These are phyloP conservation scores for Zalophus californianus DNA, from an alignment of 2,797 vertebrate species.

Conservation along the genomic window DNA sequence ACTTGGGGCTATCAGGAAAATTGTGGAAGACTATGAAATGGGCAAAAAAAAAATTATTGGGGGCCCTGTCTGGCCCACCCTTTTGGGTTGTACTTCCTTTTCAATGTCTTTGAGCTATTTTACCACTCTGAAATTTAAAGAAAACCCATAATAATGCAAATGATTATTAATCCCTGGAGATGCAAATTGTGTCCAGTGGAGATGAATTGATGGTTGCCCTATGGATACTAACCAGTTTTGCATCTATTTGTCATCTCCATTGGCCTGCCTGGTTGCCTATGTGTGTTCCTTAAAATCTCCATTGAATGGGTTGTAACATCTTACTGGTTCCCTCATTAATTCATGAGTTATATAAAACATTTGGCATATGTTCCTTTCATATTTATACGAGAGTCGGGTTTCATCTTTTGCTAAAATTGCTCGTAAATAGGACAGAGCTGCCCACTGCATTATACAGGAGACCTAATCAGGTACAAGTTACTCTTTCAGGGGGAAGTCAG, in stretches of 20 bases:
- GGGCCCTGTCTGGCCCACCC: not conserved
- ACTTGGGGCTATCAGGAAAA: constrained; percentile 24
- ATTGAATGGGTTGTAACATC: not conserved
- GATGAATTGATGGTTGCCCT: not conserved
- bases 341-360: constrained; percentile 26
- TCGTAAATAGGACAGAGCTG: constrained; percentile 13
- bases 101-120: constrained; percentile 26
- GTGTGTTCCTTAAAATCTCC: not conserved
- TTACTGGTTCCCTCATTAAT: constrained; percentile 16
- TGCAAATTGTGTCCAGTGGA: not conserved
- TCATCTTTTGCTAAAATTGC: constrained; percentile 45
- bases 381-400: constrained; percentile 16
- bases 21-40: not conserved
- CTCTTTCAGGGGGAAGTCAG: not conserved
- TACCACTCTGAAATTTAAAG: not conserved
- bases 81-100: not conserved
- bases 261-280: not conserved
- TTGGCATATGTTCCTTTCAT: not conserved
- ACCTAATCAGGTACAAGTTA: not conserved
- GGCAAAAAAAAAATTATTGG: not conserved
- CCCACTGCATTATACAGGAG: not conserved
- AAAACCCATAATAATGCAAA: constrained; percentile 11
- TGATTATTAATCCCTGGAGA: not conserved
- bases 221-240: not conserved
- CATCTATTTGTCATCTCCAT: not conserved